Conservation (phyloP, 2,888 invertebrate genomes). For the Temnothorax rugatulus region DNA sequence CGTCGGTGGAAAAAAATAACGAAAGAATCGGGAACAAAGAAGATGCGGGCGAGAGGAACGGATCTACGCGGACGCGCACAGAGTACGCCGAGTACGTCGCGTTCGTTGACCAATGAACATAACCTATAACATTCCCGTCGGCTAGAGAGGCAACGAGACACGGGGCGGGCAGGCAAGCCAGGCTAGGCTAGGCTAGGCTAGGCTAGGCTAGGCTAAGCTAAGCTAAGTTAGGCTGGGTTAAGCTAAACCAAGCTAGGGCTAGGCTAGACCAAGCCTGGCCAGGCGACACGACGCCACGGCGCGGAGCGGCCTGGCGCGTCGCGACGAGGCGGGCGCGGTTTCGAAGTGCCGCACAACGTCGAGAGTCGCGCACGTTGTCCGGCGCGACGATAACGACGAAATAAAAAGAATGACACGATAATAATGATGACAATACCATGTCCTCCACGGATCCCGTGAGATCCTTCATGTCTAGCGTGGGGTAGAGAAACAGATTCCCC, state of each 20-base stretch:
- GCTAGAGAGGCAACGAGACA: neutral
- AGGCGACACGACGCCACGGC: conserved; percentile 30
- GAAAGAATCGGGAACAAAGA: neutral
- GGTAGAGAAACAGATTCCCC: conserved; percentile 90
- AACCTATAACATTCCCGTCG: conserved; percentile 23
- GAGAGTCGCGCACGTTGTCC: neutral
- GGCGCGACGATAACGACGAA: neutral
- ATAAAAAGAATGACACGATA: neutral
- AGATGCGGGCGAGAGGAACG: neutral
- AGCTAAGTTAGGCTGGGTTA: neutral
- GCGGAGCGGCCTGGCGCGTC: conserved; percentile 26
- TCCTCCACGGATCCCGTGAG: conserved; percentile 90
- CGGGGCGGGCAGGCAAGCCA: neutral
- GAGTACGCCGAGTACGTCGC: neutral
- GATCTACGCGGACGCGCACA: neutral
- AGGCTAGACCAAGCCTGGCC: conserved; percentile 16
- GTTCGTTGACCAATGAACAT: conserved; percentile 20
- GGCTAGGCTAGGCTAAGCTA: conserved; percentile 5
- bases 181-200: neutral
- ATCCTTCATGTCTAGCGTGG: conserved; percentile 90
- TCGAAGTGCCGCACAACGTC: neutral
- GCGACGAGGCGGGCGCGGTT: conserved; percentile 43
- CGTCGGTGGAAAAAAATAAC: conserved; percentile 5
- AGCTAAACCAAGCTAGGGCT: neutral
- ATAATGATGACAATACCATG: conserved; percentile 88